Evolutionary conservation across 2,797 vertebrate species (phyloP).

Genomic region (Sternarchorhynchus goeldii): DNA sequence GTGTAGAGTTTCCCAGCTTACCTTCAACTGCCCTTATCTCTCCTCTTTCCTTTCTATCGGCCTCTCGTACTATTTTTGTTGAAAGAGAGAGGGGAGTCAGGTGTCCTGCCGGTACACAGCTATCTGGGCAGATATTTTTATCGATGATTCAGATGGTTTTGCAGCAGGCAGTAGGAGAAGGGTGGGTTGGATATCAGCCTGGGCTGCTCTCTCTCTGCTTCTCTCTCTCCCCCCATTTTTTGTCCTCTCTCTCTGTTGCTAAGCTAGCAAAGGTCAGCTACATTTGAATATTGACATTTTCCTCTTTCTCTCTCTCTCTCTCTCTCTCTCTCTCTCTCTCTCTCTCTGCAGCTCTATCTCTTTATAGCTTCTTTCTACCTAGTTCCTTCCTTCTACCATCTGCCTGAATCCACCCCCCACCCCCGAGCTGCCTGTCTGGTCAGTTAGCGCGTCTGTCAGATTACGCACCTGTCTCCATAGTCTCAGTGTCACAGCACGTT

Average conservation of each 20-base stretch:
- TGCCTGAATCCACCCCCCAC: too few species aligned
- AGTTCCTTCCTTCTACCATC: neutral
- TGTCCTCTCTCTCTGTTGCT: neutral
- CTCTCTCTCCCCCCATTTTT: neutral
- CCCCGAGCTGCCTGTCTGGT: neutral
- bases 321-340: neutral
- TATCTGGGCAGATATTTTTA: slow-evolving; percentile 53
- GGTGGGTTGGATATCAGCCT: slow-evolving; percentile 28
- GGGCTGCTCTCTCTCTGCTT: slow-evolving; percentile 7
- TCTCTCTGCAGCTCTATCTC: neutral
- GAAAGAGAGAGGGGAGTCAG: slow-evolving; percentile 34
- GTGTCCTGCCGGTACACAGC: slow-evolving; percentile 39
- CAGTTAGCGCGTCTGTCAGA: neutral
- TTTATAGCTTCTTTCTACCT: neutral
- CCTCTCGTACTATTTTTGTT: slow-evolving; percentile 55
- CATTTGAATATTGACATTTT: neutral
- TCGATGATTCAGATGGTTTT: slow-evolving; percentile 52
- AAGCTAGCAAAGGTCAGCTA: neutral
- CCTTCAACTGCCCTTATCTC: slow-evolving; percentile 53
- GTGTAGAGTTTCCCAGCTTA: slow-evolving; percentile 44
- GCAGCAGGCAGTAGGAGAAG: slow-evolving; percentile 32
- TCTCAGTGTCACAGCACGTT: neutral
- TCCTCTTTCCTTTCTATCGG: slow-evolving; percentile 35
- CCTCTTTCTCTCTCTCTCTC: neutral
- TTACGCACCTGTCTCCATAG: too few species aligned